Evolutionary conservation across 2,888 invertebrate species (phyloP), one percentile per base, ranked within the genome.

Genomic region (Erannis defoliaria): DNA sequence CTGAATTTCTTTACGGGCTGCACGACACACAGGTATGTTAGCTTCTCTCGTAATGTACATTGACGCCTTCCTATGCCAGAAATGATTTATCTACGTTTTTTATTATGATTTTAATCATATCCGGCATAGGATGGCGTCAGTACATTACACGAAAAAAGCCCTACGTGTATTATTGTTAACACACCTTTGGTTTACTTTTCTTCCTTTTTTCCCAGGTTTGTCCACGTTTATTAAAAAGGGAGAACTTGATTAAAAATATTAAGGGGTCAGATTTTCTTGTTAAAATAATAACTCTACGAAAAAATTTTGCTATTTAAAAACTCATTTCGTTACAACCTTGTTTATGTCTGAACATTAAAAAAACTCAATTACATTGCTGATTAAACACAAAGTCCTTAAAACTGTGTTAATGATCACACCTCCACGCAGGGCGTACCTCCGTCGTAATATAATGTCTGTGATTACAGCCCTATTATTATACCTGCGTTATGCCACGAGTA

Each of bases 371-470:
- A 55, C 48, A 45, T n/a, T n/a, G 33, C 21, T 49, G 14, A 37
- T 48, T 23, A 48, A 31, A 50, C 38, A 33, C 43, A 56, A 53
- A 56, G 55, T 18, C 53, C 35, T 29, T 14, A 42, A 56, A 53
- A 46, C 14, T 42, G 40, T 53, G 62, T 53, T 56, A 62, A 62
- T 63, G 57, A 58, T 65, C 54, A 64, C 57, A 50, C 49, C 50
- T 60, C 49, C 45, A 62, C 53, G 60, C 55, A 66, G 54, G 59
- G 66, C 62, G 56, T 38, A 62, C 54, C 59, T 49, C 23, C 38
- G 26, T 62, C 38, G 29, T 62, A 58, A 62, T 62, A 21, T 62
- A 58, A 62, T 62, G 31, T 56, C 63, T 12, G 50, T 62, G 59
- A 59, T 68, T 60, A 61, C 19, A 62, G 53, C 14, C 55, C 54